Conservation (phyloP, 2,113 vertebrate species). For the Marcusenius ussheri region DNA sequence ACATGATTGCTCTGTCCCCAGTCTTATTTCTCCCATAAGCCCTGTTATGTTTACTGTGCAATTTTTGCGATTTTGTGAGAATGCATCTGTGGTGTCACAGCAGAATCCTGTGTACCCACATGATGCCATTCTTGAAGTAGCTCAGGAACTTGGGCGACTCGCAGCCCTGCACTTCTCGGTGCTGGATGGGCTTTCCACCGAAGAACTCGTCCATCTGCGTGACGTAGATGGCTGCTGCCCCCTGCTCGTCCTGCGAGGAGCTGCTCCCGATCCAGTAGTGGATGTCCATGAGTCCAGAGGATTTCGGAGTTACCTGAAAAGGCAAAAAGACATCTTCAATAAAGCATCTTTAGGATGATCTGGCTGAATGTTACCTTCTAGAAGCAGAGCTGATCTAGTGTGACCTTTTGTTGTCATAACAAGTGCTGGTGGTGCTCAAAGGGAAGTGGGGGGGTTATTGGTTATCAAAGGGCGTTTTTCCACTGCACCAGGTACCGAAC, state of each 20-base stretch:
- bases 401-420: background rate
- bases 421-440: background rate
- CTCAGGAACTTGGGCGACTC: conserved; percentile 74
- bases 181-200: conserved; percentile 68
- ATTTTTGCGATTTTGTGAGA: background rate
- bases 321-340: background rate
- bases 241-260: conserved; percentile 79
- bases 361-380: background rate
- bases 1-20: background rate
- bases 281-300: conserved; percentile 53
- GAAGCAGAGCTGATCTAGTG: background rate
- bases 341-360: background rate
- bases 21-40: background rate
- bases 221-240: conserved; percentile 65
- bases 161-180: conserved; percentile 72
- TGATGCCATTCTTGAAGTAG: conserved; percentile 77
- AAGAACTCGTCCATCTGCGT: conserved; percentile 69
- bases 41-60: background rate
- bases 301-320: conserved; percentile 54
- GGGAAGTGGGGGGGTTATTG: background rate
- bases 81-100: background rate
- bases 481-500: too few relatives aligned
- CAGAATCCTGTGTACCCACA: conserved; percentile 59
- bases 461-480: background rate
- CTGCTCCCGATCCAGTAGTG: conserved; percentile 80